Evolutionary conservation across 2,888 invertebrate genomes (phyloP).

Genomic region (Itoplectis maculator): DNA sequence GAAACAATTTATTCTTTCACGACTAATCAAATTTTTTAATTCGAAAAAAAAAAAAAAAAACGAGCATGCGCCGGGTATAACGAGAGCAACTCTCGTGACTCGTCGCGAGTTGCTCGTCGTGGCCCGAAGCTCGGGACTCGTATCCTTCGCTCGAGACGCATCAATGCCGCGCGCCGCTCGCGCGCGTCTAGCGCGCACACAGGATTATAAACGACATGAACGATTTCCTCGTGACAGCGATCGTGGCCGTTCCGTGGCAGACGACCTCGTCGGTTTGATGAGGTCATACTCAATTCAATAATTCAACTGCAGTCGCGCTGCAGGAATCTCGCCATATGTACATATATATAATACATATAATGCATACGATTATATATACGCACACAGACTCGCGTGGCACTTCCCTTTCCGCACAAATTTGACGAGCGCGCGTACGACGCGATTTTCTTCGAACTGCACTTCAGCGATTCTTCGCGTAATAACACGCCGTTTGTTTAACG

Average conservation of each 20-base stretch:
- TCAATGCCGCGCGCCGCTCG: constrained; percentile 42
- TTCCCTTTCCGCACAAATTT: constrained; percentile 25
- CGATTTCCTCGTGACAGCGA: constrained; percentile 63
- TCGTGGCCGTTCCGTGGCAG: constrained; percentile 38
- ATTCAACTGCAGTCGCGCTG: constrained; percentile 48
- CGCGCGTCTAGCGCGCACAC: constrained; percentile 19
- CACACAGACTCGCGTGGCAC: background rate
- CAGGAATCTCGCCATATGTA: constrained; percentile 37
- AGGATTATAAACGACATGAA: constrained; percentile 50
- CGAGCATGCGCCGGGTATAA: background rate
- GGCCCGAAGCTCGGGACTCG: constrained; percentile 9
- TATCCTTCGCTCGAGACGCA: constrained; percentile 39
- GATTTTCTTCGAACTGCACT: background rate
- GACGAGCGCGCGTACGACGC: constrained; percentile 2
- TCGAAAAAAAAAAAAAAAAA: constrained; percentile 1
- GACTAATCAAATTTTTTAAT: too few species aligned
- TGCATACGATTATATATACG: background rate
- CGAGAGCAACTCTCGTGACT: background rate
- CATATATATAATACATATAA: background rate
- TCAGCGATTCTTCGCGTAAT: background rate
- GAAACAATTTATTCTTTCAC: too few species aligned
- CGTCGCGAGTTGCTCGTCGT: too few species aligned
- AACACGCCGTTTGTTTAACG: background rate
- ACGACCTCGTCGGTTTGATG: constrained; percentile 59
- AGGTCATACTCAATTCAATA: constrained; percentile 63